Conservation (phyloP, 2,113 vertebrate genomes). For the Burhinus oedicnemus region DNA sequence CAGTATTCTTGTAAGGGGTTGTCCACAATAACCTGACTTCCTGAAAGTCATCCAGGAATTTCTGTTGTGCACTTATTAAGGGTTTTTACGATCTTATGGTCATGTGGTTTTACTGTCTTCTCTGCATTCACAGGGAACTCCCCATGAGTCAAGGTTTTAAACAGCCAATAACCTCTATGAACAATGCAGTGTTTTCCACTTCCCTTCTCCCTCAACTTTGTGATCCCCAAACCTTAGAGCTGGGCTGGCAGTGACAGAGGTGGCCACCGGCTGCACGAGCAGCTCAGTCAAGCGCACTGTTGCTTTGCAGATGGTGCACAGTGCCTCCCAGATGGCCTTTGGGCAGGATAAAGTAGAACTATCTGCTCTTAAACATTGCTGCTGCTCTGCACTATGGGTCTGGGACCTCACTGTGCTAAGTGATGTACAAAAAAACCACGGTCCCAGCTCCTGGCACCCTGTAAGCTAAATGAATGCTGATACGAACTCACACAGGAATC, state of each 20-base stretch:
- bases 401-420: not conserved
- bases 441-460: not conserved
- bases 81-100: not conserved
- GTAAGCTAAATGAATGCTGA: not conserved
- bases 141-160: not conserved
- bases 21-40: not conserved
- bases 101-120: not conserved
- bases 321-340: not conserved
- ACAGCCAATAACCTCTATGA: not conserved
- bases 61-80: not conserved
- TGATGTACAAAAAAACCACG: not conserved
- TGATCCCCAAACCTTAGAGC: not conserved
- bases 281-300: not conserved
- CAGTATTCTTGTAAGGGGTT: not conserved
- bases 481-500: not conserved
- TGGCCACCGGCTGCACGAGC: accelerated
- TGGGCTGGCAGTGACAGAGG: not conserved
- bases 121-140: not conserved
- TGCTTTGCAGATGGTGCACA: not conserved
- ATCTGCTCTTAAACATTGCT: not conserved
- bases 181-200: not conserved
- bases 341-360: not conserved
- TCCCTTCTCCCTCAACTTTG: not conserved
- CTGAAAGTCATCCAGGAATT: not conserved
- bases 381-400: not conserved